Percentiles rank a stretch among this genome's conserved stretches.
Evolutionary conservation across 2,113 vertebrate genomes (phyloP).

Genomic region (Arenaria interpres): DNA sequence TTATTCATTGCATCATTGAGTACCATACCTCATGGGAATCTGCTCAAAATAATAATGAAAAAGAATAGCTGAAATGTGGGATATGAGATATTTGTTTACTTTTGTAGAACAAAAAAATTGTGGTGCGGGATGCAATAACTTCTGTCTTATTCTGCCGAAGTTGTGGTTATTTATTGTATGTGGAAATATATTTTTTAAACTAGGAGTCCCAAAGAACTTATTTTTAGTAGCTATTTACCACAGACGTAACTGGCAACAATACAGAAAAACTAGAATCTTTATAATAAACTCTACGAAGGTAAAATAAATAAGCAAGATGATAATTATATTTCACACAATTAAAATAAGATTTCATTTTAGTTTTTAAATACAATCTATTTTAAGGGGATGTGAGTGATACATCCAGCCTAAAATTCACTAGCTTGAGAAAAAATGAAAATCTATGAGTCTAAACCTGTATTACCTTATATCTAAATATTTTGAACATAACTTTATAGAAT

Average conservation of each 20-base stretch:
- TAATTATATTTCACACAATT: neutral
- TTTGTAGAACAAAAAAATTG: neutral
- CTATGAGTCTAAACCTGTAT: neutral
- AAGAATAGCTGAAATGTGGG: neutral
- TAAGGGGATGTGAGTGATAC: neutral
- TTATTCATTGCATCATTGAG: neutral
- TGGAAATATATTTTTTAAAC: neutral
- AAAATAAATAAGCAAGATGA: neutral
- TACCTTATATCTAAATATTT: neutral
- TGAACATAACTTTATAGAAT: neutral
- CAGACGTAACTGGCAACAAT: neutral
- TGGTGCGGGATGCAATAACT: neutral
- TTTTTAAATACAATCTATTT: neutral
- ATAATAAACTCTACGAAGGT: neutral
- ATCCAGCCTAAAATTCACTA: neutral
- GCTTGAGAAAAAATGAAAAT: neutral
- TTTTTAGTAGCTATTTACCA: neutral
- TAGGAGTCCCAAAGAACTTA: neutral
- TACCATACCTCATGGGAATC: neutral
- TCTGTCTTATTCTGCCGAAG: neutral
- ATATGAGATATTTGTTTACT: neutral
- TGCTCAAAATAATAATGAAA: neutral
- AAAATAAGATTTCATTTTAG: neutral
- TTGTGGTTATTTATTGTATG: neutral
- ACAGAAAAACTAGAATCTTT: neutral